A percentile compares a stretch with the other conserved stretches of the same genome.
Evolutionary conservation across 2,113 vertebrate genomes (phyloP).

Genomic region (Prinia subflava): DNA sequence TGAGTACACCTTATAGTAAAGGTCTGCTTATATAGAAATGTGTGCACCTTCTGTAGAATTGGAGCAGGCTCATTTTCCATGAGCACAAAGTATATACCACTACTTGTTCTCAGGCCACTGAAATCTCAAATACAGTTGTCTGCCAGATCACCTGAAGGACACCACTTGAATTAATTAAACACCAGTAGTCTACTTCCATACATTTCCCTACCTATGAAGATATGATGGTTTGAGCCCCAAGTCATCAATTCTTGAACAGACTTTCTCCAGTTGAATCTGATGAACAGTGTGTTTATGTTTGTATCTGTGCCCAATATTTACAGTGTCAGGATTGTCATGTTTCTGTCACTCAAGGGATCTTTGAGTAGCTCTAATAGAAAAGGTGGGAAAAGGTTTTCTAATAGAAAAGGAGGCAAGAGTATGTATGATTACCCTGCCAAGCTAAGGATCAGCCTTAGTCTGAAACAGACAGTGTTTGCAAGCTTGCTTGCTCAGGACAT

Average conservation of each 20-base stretch:
- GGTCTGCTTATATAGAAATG: not conserved
- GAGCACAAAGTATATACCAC: not conserved
- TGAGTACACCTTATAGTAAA: not conserved
- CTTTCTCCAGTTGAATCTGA: not conserved
- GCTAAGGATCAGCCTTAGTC: not conserved
- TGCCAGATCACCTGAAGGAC: not conserved
- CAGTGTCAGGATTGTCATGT: accelerated
- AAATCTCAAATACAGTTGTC: not conserved
- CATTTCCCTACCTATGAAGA: not conserved
- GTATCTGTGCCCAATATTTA: not conserved
- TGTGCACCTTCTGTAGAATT: not conserved
- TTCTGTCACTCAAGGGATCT: not conserved
- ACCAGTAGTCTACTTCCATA: not conserved
- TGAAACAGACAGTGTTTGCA: not conserved
- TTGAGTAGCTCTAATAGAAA: not conserved
- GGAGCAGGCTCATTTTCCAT: not conserved
- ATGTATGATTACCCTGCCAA: not conserved
- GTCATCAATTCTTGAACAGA: not conserved
- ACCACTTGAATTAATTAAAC: not conserved
- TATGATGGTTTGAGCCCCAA: not conserved
- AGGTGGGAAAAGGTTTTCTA: no score
- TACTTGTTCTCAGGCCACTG: not conserved
- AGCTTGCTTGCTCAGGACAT: not conserved
- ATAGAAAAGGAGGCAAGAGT: not conserved
- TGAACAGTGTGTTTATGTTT: not conserved